Evolutionary conservation across 2,797 vertebrate species (phyloP), one percentile per base, ranked within the genome.

Genomic region (Distichodus sexfasciatus): DNA sequence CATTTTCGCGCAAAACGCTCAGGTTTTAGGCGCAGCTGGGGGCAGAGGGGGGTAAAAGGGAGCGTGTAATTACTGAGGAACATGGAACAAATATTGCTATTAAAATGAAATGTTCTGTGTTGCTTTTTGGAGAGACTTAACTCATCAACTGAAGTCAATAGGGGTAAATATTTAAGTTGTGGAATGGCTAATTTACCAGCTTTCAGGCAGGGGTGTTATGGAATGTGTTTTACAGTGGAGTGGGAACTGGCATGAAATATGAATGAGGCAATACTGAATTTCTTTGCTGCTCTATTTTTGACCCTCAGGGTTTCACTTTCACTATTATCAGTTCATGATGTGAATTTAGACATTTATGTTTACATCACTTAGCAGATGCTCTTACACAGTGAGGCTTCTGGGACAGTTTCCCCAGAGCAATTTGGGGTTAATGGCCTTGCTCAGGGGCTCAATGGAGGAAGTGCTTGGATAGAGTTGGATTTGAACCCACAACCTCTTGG

Each of bases 21-120:
- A 85, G 80, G 86, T 86, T 87, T 75, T 81, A 82, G 72, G 82
- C 86, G 79, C 83, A 88, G 85, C 84, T 87, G 81, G 87, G 81
- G 85, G 81, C 84, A 71, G 55, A 53, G 77, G 63, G n/a, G n/a
- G n/a, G n/a, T n/a, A 62, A 76, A 80, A 77, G 66, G 83, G 80
- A 80, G 77, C 24, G 79, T 83, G 75, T 85, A 85, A 86, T 88
- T 89, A 82, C 77, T 77, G 66, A 75, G 74, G 84, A 83, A 80
- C 59, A 15, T 51, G 43, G 54, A 55, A 57, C 33, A 14, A 55
- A 66, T 43, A 48, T 74, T 64, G 44, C 51, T 74, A 12, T 11
- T 41, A 35, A 68, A 71, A 53, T 19, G 3, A 68, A 70, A 72
- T 53, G 28, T 51, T 66, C n/a, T 38, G 55, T 24, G 33, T 66